A percentile compares a stretch with the other conserved stretches of the same genome.
Evolutionary conservation across 2,113 vertebrate genomes (phyloP).

Genomic region (Trichechus manatus): DNA sequence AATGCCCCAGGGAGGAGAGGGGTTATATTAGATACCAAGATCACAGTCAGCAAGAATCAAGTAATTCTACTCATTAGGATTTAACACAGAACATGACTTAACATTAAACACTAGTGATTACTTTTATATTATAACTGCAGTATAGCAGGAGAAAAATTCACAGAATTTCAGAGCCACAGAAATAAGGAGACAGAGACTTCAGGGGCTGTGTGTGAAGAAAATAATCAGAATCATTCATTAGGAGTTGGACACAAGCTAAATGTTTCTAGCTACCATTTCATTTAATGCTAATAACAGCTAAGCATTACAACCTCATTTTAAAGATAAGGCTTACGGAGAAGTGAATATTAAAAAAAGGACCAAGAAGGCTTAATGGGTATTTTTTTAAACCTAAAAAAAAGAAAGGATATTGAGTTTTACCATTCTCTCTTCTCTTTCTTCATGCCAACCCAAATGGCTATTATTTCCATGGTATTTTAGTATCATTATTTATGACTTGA

Average conservation of each 20-base stretch:
- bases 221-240: background rate
- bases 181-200: background rate
- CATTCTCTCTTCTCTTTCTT: slow-evolving; percentile 1
- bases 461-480: slow-evolving; percentile 31
- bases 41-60: background rate
- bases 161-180: background rate
- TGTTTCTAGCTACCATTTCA: background rate
- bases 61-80: slow-evolving; percentile 8
- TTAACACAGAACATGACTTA: slow-evolving; percentile 12
- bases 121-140: background rate
- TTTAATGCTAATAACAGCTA: background rate
- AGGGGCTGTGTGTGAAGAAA: background rate
- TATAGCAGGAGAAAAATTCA: background rate
- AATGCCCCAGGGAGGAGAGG: background rate
- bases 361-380: background rate
- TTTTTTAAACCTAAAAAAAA: background rate
- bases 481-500: background rate
- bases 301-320: background rate
- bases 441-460: background rate
- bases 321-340: slow-evolving; percentile 24
- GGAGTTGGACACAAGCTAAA: background rate
- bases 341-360: slow-evolving; percentile 12
- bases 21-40: background rate
- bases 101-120: background rate
- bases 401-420: background rate